Base-by-base conservation (phyloP, 2,113 vertebrate species). In the Trogon surrucura region DNA sequence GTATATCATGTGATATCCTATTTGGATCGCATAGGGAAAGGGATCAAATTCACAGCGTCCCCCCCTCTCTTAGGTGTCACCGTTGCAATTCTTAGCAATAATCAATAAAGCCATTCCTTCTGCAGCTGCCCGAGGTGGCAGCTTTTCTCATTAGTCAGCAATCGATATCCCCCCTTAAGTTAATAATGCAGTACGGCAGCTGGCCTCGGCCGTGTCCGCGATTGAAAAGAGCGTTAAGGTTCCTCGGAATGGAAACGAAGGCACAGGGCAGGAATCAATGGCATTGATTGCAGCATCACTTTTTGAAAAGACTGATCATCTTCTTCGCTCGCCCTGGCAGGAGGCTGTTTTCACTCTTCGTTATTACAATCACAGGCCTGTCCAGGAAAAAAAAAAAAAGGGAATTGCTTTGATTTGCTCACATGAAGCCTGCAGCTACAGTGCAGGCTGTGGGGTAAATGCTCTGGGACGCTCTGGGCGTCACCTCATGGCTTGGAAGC, bases 111-210 rank as follows among this genome's bases (percentile, higher is more conserved):
- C 93, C 64, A 34, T 95, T 92, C 90, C 79, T 88, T 72, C 60
- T 72, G 77, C 91, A 93, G 88, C 66, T 94, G 84, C 84, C 80
- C 71, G 44, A 16, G 81, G 83, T 90, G 34, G 13, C 94, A 90
- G 73, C 53, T 97, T 95, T 95, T 93, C 96, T 93, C 96, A 97
- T 97, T 97, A 97, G 95, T 96, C 95, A 96, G 91, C 91, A 93
- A 89, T 97, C 96, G 75, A 93, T 96, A 96, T 20, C 92, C 92
- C 36, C 84, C 88, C 67, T 88, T 69, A 79, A 95, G 94, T 97
- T 96, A 95, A 96, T 97, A 93, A 96, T 92, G 62, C 83, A 84
- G 96, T 69, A 82, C 30, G 78, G 95, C 93, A 97, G 92, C 91
- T 93, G 92, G 82, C 91, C 83, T 86, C 64, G 80, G 87, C 91